Conservation (phyloP, 2,888 invertebrate genomes). For the Mycalesis mineus region DNA sequence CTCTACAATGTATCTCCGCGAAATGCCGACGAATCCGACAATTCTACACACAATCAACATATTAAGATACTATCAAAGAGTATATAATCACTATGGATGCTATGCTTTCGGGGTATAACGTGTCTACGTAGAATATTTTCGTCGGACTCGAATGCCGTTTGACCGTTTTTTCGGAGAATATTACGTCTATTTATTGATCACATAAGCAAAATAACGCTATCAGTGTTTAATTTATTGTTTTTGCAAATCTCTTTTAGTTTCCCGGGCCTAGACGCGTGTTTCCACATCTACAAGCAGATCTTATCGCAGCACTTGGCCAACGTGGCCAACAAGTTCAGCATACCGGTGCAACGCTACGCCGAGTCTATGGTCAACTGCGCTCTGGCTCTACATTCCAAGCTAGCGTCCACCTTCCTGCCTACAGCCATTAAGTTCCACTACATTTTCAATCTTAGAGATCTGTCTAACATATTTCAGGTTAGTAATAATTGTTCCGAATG, state of each 20-base stretch:
- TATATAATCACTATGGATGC: too few relatives aligned
- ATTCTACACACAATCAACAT: too few relatives aligned
- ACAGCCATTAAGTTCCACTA: conserved; percentile 98
- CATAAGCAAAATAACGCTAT: too few relatives aligned
- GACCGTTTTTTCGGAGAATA: too few relatives aligned
- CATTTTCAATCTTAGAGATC: conserved; percentile 93
- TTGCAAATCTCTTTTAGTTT: conserved; percentile 77
- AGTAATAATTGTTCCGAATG: too few relatives aligned
- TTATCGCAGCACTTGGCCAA: conserved; percentile 85
- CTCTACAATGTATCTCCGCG: too few relatives aligned
- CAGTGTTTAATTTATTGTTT: conserved; percentile 6
- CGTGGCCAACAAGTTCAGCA: conserved; percentile 82
- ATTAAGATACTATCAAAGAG: too few relatives aligned
- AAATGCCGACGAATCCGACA: too few relatives aligned
- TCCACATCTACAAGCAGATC: conserved; percentile 91
- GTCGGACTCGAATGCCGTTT: too few relatives aligned
- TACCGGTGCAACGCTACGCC: conserved; percentile 77
- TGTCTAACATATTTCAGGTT: conserved; percentile 96
- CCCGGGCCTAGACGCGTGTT: conserved; percentile 88
- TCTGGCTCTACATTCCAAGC: conserved; percentile 85
- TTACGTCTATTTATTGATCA: too few relatives aligned
- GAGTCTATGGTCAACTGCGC: conserved; percentile 84
- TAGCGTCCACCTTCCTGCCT: conserved; percentile 88
- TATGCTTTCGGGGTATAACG: too few relatives aligned
- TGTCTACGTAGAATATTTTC: too few relatives aligned